Evolutionary conservation across 2,113 vertebrate species (phyloP).

Genomic region (Ptilorrhoa leucosticta): DNA sequence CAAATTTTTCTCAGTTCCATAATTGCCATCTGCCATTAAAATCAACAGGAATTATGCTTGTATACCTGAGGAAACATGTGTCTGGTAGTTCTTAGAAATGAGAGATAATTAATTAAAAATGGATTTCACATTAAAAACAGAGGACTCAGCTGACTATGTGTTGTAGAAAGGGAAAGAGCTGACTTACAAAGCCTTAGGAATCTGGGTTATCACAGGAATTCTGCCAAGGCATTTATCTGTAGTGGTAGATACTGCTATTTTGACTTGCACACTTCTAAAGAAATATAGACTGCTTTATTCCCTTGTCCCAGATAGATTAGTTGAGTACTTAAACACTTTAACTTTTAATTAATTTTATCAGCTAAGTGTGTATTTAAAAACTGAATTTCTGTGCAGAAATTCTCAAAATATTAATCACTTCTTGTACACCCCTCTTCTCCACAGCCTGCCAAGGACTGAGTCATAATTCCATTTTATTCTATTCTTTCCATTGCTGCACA

Average conservation of each 20-base stretch:
- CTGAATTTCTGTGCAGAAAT: conserved; percentile 35
- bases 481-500: conserved; percentile 59
- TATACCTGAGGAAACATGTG: not conserved
- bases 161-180: conserved; percentile 17
- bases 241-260: not conserved
- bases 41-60: not conserved
- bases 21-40: not conserved
- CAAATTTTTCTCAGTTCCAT: not conserved
- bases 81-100: not conserved
- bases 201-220: conserved; percentile 5
- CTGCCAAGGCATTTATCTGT: not conserved
- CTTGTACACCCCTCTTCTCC: conserved; percentile 13
- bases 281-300: conserved; percentile 33
- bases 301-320: conserved; percentile 29
- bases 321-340: conserved; percentile 40
- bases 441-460: conserved; percentile 60
- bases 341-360: conserved; percentile 67
- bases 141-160: not conserved
- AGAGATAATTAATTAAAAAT: conserved; percentile 15
- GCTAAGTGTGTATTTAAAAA: conserved; percentile 51
- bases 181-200: conserved; percentile 10
- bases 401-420: conserved; percentile 32
- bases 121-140: conserved; percentile 15
- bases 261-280: conserved; percentile 14
- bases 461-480: conserved; percentile 63